Evolutionary conservation across 2,113 vertebrate species (phyloP).

Genomic region (Silurus meridionalis): DNA sequence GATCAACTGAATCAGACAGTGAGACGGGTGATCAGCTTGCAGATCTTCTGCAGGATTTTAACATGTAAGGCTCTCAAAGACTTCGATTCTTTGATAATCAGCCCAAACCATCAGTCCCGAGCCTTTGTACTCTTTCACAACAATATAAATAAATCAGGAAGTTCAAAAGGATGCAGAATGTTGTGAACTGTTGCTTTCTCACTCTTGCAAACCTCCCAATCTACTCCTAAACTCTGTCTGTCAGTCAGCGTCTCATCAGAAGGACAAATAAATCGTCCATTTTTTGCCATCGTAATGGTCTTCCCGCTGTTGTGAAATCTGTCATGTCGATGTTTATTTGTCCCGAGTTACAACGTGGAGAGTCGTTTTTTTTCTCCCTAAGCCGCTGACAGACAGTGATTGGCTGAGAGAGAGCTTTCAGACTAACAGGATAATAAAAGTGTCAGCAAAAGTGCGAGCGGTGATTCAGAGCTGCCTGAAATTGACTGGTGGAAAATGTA

Average conservation of each 20-base stretch:
- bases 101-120: too few species aligned
- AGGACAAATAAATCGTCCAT: background rate
- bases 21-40: too few species aligned
- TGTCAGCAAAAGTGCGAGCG: background rate
- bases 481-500: conserved; percentile 46
- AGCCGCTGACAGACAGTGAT: conserved; percentile 1
- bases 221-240: background rate
- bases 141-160: background rate
- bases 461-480: conserved; percentile 16
- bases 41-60: too few species aligned
- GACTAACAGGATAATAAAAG: conserved; percentile 9
- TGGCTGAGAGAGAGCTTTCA: conserved; percentile 3
- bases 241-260: background rate
- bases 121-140: background rate
- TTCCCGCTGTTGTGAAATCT: background rate
- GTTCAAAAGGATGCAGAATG: background rate
- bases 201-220: background rate
- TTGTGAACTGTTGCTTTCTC: background rate
- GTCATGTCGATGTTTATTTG: conserved; percentile 2
- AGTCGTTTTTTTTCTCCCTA: background rate
- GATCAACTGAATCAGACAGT: too few species aligned
- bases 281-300: background rate
- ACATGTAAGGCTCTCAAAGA: too few species aligned
- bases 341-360: background rate
- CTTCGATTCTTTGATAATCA: too few species aligned